Conservation (phyloP, 1,140 invertebrate species). For the Bradynema listronoti region DNA sequence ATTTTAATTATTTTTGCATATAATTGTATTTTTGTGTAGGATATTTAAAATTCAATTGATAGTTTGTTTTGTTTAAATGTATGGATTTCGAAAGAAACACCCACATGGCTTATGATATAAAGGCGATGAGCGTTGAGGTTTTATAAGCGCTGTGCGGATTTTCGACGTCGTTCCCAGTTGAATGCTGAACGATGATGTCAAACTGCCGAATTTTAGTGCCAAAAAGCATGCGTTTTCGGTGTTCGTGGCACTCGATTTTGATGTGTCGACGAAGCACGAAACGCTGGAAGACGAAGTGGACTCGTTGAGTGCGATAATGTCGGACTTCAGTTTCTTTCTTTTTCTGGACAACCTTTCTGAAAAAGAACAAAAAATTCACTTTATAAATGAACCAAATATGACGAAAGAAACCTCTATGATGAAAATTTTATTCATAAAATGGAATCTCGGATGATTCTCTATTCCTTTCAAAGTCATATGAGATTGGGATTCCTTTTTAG, state of each 20-base stretch:
- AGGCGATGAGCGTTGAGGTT: no score
- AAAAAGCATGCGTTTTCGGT: constrained; percentile 36
- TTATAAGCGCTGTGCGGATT: neutral
- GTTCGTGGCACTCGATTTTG: neutral
- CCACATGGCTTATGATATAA: no score
- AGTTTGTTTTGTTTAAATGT: no score
- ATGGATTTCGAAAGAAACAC: no score
- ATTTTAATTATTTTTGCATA: no score
- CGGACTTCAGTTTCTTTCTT: constrained; percentile 58
- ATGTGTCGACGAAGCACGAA: constrained; percentile 8
- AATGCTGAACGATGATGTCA: constrained; percentile 12
- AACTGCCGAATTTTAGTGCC: constrained; percentile 17
- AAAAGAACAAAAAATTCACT: constrained; percentile 19
- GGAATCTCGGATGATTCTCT: no score
- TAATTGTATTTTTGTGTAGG: no score
- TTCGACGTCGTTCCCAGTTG: constrained; percentile 14
- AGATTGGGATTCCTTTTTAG: neutral
- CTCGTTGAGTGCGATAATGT: neutral
- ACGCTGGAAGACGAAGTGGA: constrained; percentile 5
- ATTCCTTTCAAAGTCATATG: no score
- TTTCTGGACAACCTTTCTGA: constrained; percentile 57
- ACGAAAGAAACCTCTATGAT: no score
- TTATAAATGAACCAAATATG: constrained; percentile 5
- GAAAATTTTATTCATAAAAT: no score
- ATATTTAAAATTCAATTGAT: no score